Base-by-base conservation (phyloP, 2,113 vertebrate genomes). In the Bucco capensis region DNA sequence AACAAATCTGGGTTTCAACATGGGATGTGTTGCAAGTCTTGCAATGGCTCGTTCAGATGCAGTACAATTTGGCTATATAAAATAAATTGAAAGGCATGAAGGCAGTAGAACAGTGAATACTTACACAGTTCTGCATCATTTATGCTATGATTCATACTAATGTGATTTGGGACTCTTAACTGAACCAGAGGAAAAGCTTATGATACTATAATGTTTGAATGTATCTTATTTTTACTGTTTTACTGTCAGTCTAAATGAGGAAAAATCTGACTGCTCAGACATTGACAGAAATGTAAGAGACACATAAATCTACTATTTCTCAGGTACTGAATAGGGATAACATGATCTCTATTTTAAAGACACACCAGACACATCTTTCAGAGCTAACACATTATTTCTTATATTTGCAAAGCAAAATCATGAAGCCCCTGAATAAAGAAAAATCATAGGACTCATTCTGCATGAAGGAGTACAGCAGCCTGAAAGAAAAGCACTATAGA, bases 11-110 rank as follows among this genome's bases (percentile, higher is more conserved):
- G 98, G 97, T 94, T 96, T 98, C 93, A 99, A 92, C 87, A 98
- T 95, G 31, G 98, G 98, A 46, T 99, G 98, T 23, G 97, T 97
- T 89, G 98, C 98, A 50, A 99, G 97, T 88, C 99, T 98, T 57
- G 98, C 98, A 47, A 97, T 38, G 38, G 99, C 99, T 95, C 99
- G 96, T 30, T 99, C 98, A 30, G 96, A 46, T 42, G 98, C 94
- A 47, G 97, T 98, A 44, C 97, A 98, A 57, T 97, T 94, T 61
- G 98, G 98, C 98, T 98, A 75, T 16, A 93, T 42, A 83, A 64
- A 51, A 86, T 65, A 94, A 88, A 88, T 49, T 31, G 10, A 65
- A 64, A 79, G 33, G 50, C 6, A 25, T 9, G 2, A 67, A 71
- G 49, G 75, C 24, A 83, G n/a, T 1, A 65, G 12, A 88, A 83